Evolutionary conservation across 2,797 vertebrate genomes (phyloP), one percentile per base, ranked within the genome.

Genomic region (Pseudochromis fuscus): DNA sequence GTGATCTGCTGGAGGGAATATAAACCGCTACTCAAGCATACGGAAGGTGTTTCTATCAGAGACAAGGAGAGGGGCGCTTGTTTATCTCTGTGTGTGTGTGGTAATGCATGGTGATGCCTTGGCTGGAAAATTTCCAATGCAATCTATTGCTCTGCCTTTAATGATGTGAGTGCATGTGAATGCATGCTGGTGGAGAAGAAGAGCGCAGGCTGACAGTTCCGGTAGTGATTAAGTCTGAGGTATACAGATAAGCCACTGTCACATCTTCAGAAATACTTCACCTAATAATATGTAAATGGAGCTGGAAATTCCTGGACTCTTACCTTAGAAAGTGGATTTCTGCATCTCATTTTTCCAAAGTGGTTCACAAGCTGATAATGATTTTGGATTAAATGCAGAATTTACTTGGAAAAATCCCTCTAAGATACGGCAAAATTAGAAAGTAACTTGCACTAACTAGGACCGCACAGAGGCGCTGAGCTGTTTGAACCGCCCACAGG

Each of bases 1-100:
- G 48, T 82, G 85, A 87, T 82, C 77, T 72, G 67, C 56, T 61
- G 13, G 11, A 18, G 61, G 70, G 66, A 69, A 78, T 28, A 66
- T 45, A 80, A 63, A 73, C 71, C 44, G 58, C 66, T 72, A 33
- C 67, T 76, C 58, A 61, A 82, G 75, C 70, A 75, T 76, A 72
- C 56, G 52, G 70, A 78, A 33, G 56, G 42, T 64, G 51, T 67
- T 72, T 58, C 63, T 70, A 27, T 61, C 67, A 56, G 53, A 63
- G 53, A 45, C 30, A 66, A 56, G n/a, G 16, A 58, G 49, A 52
- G 21, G 11, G 18, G 28, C 53, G 61, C 67, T 69, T 78, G 51
- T 75, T 76, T 79, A 78, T 53, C 35, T 49, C 45, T 30, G 7
- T 35, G 1, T 48, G 7, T 71, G 57, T 61, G 50, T 52, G 55